Evolutionary conservation across 2,797 vertebrate species (phyloP), one percentile per base, ranked within the genome.

Genomic region (Acanthopagrus latus): DNA sequence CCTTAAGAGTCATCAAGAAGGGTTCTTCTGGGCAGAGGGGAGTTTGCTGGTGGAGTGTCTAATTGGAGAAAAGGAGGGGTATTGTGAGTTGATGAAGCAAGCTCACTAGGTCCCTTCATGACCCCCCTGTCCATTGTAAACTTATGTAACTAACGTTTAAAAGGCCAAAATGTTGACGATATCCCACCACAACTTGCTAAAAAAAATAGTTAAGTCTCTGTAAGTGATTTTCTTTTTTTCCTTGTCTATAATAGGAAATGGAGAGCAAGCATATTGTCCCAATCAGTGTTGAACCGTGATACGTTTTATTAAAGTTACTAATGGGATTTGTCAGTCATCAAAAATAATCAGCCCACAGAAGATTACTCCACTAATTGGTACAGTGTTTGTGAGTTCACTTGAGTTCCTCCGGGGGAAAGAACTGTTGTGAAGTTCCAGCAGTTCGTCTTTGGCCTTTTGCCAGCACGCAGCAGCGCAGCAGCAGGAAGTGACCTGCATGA

Each of bases 401-500:
- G 43, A 41, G 20, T 54, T 70, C 52, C 56, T 46, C 46, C 2
- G 0, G 21, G 38, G 44, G 33, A 10, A 43, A 13, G 60, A 21
- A 7, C 55, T 65, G 77, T 57, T 64, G 52, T 18, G 70, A 77
- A 46, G 47, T 41, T 80, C 43, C 76, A 70, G 82, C 65, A 27
- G 77, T 66, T 44, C 0, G 14, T 64, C 77, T 84, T 77, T 89
- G 75, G 76, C 43, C 44, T 25, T 74, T 43, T 81, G 64, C 72
- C 57, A 71, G 63, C 50, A 33, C 21, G n/a, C n/a, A n/a, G 62
- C 87, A 79, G 81, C 21, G n/a, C n/a, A n/a, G 62, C 87, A 79
- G 81, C 71, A 71, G 71, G 72, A 80, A 62, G 76, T 65, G 85
- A 81, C 82, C 78, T 57, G 44, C 1, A 2, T 38, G 13, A 71